A percentile compares a stretch with the other conserved stretches of the same genome.
Evolutionary conservation across 2,113 vertebrate species (phyloP).

Genomic region (Pedetes capensis): DNA sequence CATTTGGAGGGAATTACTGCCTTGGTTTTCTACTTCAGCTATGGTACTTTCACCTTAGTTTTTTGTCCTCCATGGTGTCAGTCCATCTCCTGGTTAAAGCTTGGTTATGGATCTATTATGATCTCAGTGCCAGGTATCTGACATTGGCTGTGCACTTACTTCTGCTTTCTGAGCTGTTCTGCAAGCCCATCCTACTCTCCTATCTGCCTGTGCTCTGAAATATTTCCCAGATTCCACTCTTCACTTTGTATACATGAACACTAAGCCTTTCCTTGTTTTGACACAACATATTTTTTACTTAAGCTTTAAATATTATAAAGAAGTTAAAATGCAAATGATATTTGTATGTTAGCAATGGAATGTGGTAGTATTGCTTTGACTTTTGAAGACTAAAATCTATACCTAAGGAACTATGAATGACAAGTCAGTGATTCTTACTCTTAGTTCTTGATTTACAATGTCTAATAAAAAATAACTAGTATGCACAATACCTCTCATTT

Average conservation of each 20-base stretch:
- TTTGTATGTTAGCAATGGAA: background rate
- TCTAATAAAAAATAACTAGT: background rate
- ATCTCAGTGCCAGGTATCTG: fast-evolving
- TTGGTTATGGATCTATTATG: background rate
- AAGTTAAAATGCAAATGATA: background rate
- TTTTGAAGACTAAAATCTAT: background rate
- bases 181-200: fast-evolving
- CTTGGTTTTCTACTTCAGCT: background rate
- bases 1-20: background rate
- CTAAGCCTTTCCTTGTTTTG: background rate
- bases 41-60: background rate
- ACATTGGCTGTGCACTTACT: background rate
- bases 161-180: background rate
- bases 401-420: background rate
- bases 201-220: background rate
- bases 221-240: background rate
- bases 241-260: background rate
- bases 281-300: background rate
- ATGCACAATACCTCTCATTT: background rate
- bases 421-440: background rate
- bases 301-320: constrained; percentile 17
- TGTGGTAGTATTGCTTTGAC: background rate
- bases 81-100: background rate
- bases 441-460: background rate
- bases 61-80: background rate